These are phyloP conservation scores for Emys orbicularis DNA, from an alignment of 2,797 vertebrate species.

Conservation along the genomic window DNA sequence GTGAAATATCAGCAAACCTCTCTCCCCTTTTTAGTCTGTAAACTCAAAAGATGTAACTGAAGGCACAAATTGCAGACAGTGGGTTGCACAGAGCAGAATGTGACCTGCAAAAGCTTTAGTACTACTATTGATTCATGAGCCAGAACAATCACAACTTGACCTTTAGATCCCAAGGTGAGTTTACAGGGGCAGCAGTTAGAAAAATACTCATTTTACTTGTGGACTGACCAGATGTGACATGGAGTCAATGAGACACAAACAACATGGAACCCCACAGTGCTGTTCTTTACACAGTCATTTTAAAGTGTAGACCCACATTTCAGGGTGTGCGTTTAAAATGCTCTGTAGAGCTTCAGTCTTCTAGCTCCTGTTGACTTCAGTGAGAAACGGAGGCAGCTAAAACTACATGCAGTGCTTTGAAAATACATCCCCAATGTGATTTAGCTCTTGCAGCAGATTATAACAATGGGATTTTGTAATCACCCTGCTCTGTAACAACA, in stretches of 20 bases:
- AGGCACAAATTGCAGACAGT: neutral
- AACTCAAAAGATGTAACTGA: neutral
- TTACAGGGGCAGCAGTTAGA: conserved; percentile 9
- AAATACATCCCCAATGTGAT: neutral
- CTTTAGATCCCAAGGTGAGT: conserved; percentile 6
- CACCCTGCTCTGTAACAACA: neutral
- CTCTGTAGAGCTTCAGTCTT: neutral
- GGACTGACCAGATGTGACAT: conserved; percentile 56
- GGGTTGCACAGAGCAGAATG: conserved; percentile 23
- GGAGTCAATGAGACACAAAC: conserved; percentile 32
- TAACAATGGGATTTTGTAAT: neutral
- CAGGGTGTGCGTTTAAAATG: neutral
- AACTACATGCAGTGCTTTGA: neutral
- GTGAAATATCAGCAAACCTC: neutral
- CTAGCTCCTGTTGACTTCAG: neutral
- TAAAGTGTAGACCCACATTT: conserved; percentile 2
- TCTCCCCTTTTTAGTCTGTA: neutral
- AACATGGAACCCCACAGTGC: neutral
- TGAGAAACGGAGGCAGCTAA: neutral
- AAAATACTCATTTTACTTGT: conserved; percentile 53
- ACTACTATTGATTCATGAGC: conserved; percentile 45
- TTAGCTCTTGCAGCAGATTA: neutral
- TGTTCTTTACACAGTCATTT: neutral
- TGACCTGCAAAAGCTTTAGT: conserved; percentile 15
- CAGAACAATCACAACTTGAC: conserved; percentile 34